Evolutionary conservation across 1,140 invertebrate genomes (phyloP).

Genomic region (Heliconius melpomene): DNA sequence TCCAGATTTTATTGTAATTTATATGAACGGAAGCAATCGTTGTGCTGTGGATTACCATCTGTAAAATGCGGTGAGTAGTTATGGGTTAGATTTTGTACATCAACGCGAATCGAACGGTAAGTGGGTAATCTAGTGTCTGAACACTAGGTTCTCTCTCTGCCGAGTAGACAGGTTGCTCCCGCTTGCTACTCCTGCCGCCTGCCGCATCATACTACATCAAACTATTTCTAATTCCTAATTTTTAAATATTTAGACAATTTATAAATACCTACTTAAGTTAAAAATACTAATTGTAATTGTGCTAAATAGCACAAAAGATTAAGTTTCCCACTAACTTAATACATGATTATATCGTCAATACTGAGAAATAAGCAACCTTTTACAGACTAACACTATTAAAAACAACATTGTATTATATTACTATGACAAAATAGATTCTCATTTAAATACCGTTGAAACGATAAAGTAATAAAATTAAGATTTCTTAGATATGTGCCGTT

Average conservation of each 20-base stretch:
- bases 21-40: neutral
- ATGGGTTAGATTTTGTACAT: too few relatives aligned
- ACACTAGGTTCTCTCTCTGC: too few relatives aligned
- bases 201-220: too few relatives aligned
- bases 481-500: neutral
- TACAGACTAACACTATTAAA: conserved; percentile 11
- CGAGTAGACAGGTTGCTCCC: too few relatives aligned
- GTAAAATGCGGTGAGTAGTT: too few relatives aligned
- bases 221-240: too few relatives aligned
- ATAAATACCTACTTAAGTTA: neutral
- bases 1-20: neutral
- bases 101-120: too few relatives aligned
- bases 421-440: neutral
- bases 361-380: conserved; percentile 6
- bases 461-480: neutral
- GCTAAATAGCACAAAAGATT: neutral
- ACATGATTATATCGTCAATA: neutral
- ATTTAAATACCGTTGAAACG: neutral
- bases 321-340: neutral
- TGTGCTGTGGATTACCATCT: too few relatives aligned
- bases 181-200: too few relatives aligned
- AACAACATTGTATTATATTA: conserved; percentile 13
- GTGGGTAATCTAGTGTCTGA: too few relatives aligned
- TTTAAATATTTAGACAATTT: too few relatives aligned
- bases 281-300: neutral